Conservation (phyloP, 2,113 vertebrate species). For the Anarhynchus alexandrinus region DNA sequence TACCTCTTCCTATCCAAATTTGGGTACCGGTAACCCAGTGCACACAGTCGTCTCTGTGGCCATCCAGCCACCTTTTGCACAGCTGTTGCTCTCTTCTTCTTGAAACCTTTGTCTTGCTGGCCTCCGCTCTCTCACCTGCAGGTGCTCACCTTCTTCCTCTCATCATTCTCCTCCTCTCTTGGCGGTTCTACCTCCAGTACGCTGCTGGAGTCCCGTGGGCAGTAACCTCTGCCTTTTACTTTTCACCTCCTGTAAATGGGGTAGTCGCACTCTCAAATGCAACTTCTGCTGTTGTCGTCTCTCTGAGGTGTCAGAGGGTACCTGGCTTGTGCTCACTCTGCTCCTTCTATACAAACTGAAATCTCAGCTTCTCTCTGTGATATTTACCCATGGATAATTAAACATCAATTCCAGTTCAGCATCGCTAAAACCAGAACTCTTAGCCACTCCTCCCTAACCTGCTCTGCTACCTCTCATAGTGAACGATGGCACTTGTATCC, state of each 20-base stretch:
- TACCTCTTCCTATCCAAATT: background rate
- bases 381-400: conserved; percentile 24
- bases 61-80: background rate
- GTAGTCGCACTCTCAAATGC: background rate
- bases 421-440: background rate
- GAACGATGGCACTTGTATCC: background rate
- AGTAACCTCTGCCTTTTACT: background rate
- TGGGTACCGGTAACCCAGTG: background rate
- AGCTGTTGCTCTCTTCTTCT: background rate
- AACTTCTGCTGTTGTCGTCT: rapidly evolving
- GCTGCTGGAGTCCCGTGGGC: background rate
- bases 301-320: background rate
- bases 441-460: background rate
- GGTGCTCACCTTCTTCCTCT: background rate
- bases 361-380: background rate
- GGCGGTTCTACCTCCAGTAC: background rate
- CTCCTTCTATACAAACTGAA: background rate
- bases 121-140: background rate
- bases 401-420: background rate
- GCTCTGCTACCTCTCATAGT: background rate
- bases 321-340: background rate
- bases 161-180: background rate
- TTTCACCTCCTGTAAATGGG: background rate
- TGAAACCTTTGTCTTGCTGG: background rate
- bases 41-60: background rate